Evolutionary conservation across 2,797 vertebrate genomes (phyloP).

Genomic region (Cynopterus sphinx): DNA sequence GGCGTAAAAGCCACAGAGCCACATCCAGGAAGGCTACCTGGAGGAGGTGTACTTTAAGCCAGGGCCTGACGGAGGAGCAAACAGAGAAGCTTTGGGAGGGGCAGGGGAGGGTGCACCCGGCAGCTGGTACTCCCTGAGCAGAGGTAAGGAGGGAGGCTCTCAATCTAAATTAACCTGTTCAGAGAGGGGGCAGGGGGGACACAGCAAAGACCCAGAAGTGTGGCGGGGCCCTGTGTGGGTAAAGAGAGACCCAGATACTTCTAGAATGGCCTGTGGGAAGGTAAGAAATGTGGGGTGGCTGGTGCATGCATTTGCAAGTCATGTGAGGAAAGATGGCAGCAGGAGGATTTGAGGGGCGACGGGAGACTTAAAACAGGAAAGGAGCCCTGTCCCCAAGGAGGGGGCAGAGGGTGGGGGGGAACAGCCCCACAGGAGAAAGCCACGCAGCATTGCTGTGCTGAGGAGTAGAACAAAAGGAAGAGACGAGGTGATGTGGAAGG

Average conservation of each 20-base stretch:
- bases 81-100: not conserved
- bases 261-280: not conserved
- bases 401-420: rapidly evolving
- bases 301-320: not conserved
- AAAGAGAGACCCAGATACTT: not conserved
- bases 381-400: not conserved
- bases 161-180: too few species aligned
- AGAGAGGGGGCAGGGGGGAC: not conserved
- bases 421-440: not conserved
- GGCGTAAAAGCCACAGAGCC: not conserved
- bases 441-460: not conserved
- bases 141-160: not conserved
- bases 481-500: not conserved
- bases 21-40: not conserved
- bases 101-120: not conserved
- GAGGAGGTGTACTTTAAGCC: not conserved
- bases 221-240: rapidly evolving
- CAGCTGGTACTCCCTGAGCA: not conserved
- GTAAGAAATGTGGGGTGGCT: not conserved
- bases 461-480: not conserved
- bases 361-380: not conserved
- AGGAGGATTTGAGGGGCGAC: not conserved
- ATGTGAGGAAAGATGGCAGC: not conserved
- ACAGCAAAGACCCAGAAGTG: not conserved
- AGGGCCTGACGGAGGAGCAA: not conserved